Base-by-base conservation (phyloP, 2,888 invertebrate species). In the Tipula helvola region DNA sequence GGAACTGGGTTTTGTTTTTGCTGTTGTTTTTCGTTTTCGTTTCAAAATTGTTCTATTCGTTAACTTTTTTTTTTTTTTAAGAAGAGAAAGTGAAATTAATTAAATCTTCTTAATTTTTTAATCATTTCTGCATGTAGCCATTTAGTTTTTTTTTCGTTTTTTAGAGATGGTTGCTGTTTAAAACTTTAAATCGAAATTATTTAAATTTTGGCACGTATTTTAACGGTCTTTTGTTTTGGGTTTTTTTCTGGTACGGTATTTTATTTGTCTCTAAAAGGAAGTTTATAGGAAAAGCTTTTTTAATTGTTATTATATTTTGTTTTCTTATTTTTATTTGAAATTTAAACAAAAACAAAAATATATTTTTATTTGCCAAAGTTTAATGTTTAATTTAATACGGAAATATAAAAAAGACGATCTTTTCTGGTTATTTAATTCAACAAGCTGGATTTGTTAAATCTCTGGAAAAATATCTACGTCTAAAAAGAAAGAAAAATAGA, bases 361-460 rank as follows among this genome's bases (percentile, higher is more conserved):
- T 71, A 28, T 28, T 71, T 28, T 71, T 71, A 71, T 71, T 71
- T 28, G 8, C 71, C 18, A 71, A 28, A 28, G 28, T 71, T 71
- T 71, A 71, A 71, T 71, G 28, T 71, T 71, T 71, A 71, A 71
- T 71, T 71, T 71, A 71, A 71, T 71, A 71, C 71, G 71, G 71
- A 71, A 71, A 71, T 71, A 71, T 71, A 71, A 28, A 71, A 71
- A 71, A 18, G 28, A 71, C 28, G 28, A 71, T 71, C 71, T 71
- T 71, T 71, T 71, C 71, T 71, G 71, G 71, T 71, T 71, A 71
- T 71, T 71, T 71, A 71, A 71, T 71, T 71, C 71, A 71, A 71
- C 71, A 71, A 71, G 71, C 71, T 28, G 71, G 71, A 71, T 71
- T 71, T 71, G 71, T 28, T 71, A 71, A 71, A 71, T 71, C 71